A percentile compares a stretch with the other conserved stretches of the same genome.
Conservation (phyloP, 2,888 invertebrate genomes). For the Ypsolopha sequella region DNA sequence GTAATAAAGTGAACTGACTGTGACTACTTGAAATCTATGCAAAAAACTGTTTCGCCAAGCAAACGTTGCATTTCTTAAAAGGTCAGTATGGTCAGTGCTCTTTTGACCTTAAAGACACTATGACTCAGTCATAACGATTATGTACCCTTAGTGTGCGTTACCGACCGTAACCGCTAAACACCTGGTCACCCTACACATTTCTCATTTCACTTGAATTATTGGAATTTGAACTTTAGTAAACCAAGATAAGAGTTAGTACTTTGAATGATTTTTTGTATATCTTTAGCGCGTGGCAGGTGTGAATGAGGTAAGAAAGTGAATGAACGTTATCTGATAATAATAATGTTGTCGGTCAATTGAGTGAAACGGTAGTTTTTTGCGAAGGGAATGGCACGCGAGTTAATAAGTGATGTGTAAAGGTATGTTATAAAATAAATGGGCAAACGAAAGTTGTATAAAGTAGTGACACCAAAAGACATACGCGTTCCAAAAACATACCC, state of each 20-base stretch:
- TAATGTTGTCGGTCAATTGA: too few relatives aligned
- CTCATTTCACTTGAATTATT: neutral
- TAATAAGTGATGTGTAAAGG: too few relatives aligned
- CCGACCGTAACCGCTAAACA: conserved; percentile 40
- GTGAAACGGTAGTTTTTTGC: too few relatives aligned
- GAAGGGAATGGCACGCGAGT: too few relatives aligned
- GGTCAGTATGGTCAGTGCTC: conserved; percentile 30
- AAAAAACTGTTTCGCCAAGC: neutral
- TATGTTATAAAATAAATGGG: too few relatives aligned
- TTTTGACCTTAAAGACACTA: conserved; percentile 28
- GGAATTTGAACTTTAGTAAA: neutral
- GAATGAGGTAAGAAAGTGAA: conserved; percentile 19
- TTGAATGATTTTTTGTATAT: neutral
- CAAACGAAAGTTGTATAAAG: too few relatives aligned
- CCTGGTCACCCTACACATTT: conserved; percentile 30
- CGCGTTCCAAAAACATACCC: too few relatives aligned
- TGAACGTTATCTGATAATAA: conserved; percentile 12
- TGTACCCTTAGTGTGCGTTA: conserved; percentile 37
- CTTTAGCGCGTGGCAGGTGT: conserved; percentile 25
- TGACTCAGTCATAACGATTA: conserved; percentile 30
- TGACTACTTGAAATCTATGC: neutral
- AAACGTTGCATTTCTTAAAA: too few relatives aligned
- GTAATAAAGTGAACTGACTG: neutral
- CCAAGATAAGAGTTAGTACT: neutral
- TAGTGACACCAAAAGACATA: too few relatives aligned